Conservation (phyloP, 2,888 invertebrate genomes). For the Ptychoptera contaminata region DNA sequence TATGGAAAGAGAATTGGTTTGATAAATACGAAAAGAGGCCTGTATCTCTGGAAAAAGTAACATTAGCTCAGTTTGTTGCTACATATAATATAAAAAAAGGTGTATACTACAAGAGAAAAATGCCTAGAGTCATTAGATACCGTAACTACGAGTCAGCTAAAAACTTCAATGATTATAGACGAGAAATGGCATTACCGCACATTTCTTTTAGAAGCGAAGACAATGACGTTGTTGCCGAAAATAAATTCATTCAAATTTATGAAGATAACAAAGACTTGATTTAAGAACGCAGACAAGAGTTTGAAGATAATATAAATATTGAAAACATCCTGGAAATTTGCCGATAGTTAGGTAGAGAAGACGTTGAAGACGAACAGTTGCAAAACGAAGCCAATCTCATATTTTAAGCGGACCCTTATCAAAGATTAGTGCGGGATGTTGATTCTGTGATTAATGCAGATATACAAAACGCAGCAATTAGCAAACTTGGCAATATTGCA, state of each 20-base stretch:
- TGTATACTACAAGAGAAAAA: too few species aligned
- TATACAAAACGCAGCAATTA: conserved; percentile 3
- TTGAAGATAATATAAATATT: conserved; percentile 8
- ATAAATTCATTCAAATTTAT: conserved; percentile 11
- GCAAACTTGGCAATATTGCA: conserved; percentile 5
- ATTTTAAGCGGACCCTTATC: conserved; percentile 1
- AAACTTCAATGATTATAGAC: background rate
- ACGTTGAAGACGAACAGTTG: background rate
- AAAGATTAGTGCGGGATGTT: background rate
- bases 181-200: conserved; percentile 13
- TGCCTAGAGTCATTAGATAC: background rate
- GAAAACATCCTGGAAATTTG: conserved; percentile 2
- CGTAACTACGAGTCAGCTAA: background rate
- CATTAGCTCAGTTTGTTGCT: background rate
- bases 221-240: conserved; percentile 9
- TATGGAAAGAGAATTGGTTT: conserved; percentile 1
- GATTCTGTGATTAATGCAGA: conserved; percentile 4
- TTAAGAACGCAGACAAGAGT: conserved; percentile 10
- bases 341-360: conserved; percentile 2
- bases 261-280: conserved; percentile 11
- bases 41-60: background rate
- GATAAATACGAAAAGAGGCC: background rate
- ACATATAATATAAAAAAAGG: too few species aligned
- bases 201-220: too few species aligned
- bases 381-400: background rate